These are phyloP conservation scores for Copsychus sechellarum DNA, from an alignment of 2,113 vertebrate genomes.

Conservation along the genomic window DNA sequence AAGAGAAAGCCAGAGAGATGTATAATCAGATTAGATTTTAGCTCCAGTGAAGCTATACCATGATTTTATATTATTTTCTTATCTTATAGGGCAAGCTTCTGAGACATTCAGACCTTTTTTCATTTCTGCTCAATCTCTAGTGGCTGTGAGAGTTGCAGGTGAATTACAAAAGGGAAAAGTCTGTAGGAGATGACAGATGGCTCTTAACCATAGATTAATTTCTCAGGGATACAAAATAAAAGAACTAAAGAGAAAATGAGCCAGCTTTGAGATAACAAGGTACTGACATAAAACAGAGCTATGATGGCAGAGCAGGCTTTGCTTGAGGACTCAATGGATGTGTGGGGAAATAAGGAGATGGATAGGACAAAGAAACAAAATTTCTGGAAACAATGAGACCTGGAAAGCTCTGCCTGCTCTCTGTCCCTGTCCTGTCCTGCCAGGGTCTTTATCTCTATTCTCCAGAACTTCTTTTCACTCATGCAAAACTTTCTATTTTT, in stretches of 20 bases:
- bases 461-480: fast-evolving
- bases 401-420: not conserved
- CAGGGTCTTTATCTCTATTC: not conserved
- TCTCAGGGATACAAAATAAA: constrained; percentile 16
- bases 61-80: not conserved
- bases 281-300: not conserved
- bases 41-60: not conserved
- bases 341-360: not conserved
- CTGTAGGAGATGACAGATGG: not conserved
- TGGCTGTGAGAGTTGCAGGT: not conserved
- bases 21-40: not conserved
- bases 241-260: not conserved
- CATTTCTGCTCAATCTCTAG: not conserved
- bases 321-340: not conserved
- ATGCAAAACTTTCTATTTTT: not conserved
- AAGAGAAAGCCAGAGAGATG: not conserved
- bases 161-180: not conserved
- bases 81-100: not conserved
- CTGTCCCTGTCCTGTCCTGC: not conserved
- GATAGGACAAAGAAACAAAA: not conserved
- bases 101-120: not conserved
- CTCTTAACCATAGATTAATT: not conserved
- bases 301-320: not conserved
- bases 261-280: not conserved
- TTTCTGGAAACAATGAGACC: not conserved